Base-by-base conservation (phyloP, 1,140 invertebrate species). In the Zelostemma sp. region DNA sequence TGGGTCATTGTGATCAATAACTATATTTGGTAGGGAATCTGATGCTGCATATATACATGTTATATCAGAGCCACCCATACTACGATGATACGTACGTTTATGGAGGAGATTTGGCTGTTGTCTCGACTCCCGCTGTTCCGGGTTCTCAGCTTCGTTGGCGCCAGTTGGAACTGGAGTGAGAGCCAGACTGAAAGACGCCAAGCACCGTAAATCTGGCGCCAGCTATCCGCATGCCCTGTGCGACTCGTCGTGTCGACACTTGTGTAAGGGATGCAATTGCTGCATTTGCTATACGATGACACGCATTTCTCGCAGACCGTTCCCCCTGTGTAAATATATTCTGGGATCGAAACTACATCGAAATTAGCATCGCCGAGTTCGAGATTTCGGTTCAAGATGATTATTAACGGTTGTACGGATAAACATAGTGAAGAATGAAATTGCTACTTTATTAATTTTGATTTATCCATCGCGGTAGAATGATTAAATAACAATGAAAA, bases 111-210 rank as follows among this genome's bases (percentile, higher is more conserved):
- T 19, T 46, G 43, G 43, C 43, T 46, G 43, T 46, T 46, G 43
- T 18, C 43, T 46, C 43, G 43, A 46, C 19, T 46, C 31, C 41
- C 18, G 11, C 12, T 12, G 51, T 40, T 54, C 9, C 35, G 21
- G 17, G 21, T 21, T 41, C 51, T 25, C 5, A 40, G 50, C 38
- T 41, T 25, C n/a, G 51, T 43, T 54, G 51, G 51, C 51, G 38
- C 35, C 51, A 40, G 51, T 43, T 54, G 40, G 35, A 11, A 19
- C 19, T 46, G 43, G 43, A 4, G 15, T 41, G 50, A 53, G 35
- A 41, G 16, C 11, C 17, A 54, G 51, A 54, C 51, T 8, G 38
- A 21, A 43, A 54, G 51, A 54, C 51, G 51, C 38, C 51, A 14
- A 40, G 17, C 43, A n/a, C 14, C 12, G 51, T 54, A 54, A 54